A percentile compares a stretch with the other conserved stretches of the same genome.
phyloP scores from a whole-genome alignment of 2,797 vertebrate species.

The Okamejei kenojei region DNA sequence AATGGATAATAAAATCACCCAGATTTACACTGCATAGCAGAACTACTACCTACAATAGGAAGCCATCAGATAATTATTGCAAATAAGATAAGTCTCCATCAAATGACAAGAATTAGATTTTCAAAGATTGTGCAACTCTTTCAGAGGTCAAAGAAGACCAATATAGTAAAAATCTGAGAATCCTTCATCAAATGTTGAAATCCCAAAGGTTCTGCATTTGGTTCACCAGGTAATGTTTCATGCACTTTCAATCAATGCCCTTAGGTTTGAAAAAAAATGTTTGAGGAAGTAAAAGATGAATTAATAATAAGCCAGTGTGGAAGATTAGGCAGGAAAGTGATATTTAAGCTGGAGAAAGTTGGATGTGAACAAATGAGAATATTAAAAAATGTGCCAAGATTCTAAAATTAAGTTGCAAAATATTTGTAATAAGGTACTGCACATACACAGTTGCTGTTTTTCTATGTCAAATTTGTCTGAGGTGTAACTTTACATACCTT shows the following conservation, averaged over 20 bases:
- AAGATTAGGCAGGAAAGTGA: neutral
- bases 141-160: too few species aligned
- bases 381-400: neutral
- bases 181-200: too few species aligned
- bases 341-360: neutral
- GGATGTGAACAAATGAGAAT: neutral
- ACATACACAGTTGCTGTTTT: neutral
- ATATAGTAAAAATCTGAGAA: too few species aligned
- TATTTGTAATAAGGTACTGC: neutral
- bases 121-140: neutral
- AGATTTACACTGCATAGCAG: neutral
- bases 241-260: neutral
- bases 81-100: neutral
- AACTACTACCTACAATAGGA: neutral
- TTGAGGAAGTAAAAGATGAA: neutral
- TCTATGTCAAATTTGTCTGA: neutral
- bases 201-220: too few species aligned
- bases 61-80: neutral
- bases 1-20: neutral
- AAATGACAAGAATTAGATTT: neutral
- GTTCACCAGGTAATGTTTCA: neutral
- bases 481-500: conserved; percentile 25
- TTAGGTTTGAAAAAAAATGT: neutral
- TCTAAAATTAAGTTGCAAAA: neutral
- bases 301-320: neutral